Evolutionary conservation across 2,888 invertebrate genomes (phyloP).

Genomic region (Agriopis aurantiaria): DNA sequence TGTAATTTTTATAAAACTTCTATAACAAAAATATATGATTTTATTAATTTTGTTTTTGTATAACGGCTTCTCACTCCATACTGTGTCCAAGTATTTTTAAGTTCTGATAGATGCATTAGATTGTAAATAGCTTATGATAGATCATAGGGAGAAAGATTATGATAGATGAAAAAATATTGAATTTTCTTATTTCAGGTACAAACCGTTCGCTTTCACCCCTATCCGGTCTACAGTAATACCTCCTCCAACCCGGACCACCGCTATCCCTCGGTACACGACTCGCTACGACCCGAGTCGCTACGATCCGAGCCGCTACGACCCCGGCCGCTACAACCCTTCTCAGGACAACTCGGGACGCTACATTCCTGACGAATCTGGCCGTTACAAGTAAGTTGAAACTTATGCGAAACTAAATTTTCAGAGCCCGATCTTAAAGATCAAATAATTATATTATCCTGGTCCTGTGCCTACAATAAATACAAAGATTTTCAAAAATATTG

Average conservation of each 20-base stretch:
- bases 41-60: no score
- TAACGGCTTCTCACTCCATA: no score
- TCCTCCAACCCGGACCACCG: conserved; percentile 17
- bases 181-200: conserved; percentile 29
- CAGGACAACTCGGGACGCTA: conserved; percentile 61
- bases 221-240: conserved; percentile 16
- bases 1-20: no score
- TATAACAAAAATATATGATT: no score
- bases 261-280: conserved; percentile 37
- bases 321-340: conserved; percentile 53
- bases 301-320: conserved; percentile 54
- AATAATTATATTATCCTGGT: no score
- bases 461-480: no score
- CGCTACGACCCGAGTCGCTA: conserved; percentile 52
- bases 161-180: conserved; percentile 1
- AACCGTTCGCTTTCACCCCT: conserved; percentile 49
- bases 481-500: no score
- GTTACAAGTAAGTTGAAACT: conserved; percentile 68
- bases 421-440: no score
- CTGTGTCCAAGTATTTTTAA: no score
- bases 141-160: no score
- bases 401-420: background rate
- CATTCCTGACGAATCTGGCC: conserved; percentile 65
- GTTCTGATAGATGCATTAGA: no score
- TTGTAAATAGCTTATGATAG: no score